phyloP scores from a whole-genome alignment of 2,113 vertebrate species.

The Podilymbus podiceps region DNA sequence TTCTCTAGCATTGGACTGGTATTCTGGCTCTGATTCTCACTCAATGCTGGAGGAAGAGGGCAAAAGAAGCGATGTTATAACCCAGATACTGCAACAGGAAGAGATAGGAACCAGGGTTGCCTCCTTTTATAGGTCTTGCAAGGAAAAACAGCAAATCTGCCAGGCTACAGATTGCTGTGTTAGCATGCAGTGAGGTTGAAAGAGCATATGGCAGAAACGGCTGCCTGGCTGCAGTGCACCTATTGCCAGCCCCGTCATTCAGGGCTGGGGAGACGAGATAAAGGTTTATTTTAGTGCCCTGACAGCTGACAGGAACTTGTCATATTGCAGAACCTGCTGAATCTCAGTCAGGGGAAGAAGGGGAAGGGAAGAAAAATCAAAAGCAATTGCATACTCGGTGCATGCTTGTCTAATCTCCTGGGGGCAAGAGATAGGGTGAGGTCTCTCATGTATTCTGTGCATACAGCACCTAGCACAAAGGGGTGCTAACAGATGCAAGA shows the following conservation, averaged over 20 bases:
- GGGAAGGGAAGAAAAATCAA: neutral
- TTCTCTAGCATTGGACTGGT: neutral
- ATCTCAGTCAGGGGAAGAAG: neutral
- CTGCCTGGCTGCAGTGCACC: slow-evolving; percentile 22
- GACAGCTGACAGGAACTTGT: slow-evolving; percentile 19
- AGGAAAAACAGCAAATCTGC: slow-evolving; percentile 42
- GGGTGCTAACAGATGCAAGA: neutral
- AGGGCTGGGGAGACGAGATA: slow-evolving; percentile 26
- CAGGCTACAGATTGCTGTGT: slow-evolving; percentile 33
- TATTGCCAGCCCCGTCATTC: slow-evolving; percentile 20
- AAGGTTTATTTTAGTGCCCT: slow-evolving; percentile 30
- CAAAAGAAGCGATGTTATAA: neutral
- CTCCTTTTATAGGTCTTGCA: slow-evolving; percentile 25
- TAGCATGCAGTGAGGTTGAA: slow-evolving; percentile 36
- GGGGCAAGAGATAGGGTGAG: neutral
- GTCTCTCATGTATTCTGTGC: neutral
- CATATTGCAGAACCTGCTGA: slow-evolving; percentile 1
- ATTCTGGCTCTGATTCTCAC: neutral
- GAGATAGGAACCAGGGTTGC: neutral
- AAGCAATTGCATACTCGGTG: neutral
- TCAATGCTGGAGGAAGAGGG: neutral
- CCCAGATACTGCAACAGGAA: neutral
- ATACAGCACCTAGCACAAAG: neutral
- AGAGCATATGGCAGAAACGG: slow-evolving; percentile 32
- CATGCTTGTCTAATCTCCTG: neutral